These are phyloP conservation scores for Sepioteuthis lessoniana DNA, from an alignment of 2,888 invertebrate species.

Conservation along the genomic window DNA sequence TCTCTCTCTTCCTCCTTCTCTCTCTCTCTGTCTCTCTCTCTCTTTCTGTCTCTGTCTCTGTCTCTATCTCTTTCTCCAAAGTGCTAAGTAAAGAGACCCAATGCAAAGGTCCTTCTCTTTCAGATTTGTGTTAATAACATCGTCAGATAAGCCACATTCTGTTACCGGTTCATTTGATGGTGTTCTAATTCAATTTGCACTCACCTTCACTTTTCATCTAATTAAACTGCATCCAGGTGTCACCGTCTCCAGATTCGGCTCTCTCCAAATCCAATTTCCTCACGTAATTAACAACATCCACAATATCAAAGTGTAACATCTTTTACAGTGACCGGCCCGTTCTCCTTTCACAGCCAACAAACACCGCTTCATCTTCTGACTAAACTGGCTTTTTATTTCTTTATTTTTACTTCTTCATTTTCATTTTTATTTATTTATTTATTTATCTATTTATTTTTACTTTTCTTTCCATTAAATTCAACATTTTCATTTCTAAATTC, in stretches of 20 bases:
- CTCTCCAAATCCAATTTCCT: not conserved
- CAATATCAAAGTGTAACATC: slow-evolving; percentile 21
- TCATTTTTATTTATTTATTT: too few species aligned
- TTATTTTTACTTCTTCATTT: too few species aligned
- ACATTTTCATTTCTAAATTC: not conserved
- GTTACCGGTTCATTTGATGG: not conserved
- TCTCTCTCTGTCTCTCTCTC: not conserved
- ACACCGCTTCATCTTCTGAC: too few species aligned
- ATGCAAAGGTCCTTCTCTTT: not conserved
- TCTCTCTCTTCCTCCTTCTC: not conserved
- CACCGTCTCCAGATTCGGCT: not conserved
- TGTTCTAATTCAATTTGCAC: not conserved
- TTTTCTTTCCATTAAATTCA: not conserved
- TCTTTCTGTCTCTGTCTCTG: too few species aligned
- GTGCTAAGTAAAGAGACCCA: not conserved
- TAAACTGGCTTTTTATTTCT: too few species aligned
- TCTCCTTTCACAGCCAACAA: not conserved
- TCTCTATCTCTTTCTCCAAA: too few species aligned
- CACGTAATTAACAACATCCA: not conserved
- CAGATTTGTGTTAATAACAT: not conserved
- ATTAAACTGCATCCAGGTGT: not conserved
- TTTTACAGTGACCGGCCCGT: not conserved
- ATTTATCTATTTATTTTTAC: not conserved
- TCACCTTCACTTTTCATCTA: not conserved
- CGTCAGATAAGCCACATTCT: not conserved